Evolutionary conservation across 2,888 invertebrate genomes (phyloP).

Genomic region (Archaeoteleia sp.): DNA sequence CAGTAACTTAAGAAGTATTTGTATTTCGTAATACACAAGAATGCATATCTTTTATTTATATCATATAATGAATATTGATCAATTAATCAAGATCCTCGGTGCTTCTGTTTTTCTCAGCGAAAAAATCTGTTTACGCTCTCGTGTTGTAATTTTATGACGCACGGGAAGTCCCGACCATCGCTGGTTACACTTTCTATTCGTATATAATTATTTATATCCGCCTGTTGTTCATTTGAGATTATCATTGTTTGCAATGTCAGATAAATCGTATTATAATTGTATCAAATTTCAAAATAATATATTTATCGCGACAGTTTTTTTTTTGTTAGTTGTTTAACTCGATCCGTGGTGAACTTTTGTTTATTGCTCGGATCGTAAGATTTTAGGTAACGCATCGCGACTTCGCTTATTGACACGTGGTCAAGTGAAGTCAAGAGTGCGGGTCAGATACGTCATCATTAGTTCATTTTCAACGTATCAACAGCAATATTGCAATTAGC

Average conservation of each 20-base stretch:
- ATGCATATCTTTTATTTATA: too few relatives aligned
- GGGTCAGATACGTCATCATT: constrained; percentile 58
- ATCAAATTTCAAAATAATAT: not conserved
- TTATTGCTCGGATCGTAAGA: too few relatives aligned
- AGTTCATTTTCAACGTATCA: too few relatives aligned
- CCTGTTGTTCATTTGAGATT: constrained; percentile 1
- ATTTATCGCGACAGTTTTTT: too few relatives aligned
- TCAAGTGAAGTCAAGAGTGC: constrained; percentile 72
- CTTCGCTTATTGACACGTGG: constrained; percentile 70
- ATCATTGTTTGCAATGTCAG: not conserved
- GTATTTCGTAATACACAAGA: too few relatives aligned
- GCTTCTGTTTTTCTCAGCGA: constrained; percentile 21
- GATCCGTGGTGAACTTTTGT: too few relatives aligned
- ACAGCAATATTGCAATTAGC: too few relatives aligned
- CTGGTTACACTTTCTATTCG: constrained; percentile 31
- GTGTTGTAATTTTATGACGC: constrained; percentile 15
- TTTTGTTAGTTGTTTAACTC: too few relatives aligned
- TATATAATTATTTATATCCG: constrained; percentile 35
- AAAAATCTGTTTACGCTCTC: constrained; percentile 6
- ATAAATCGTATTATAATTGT: not conserved
- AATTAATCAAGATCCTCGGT: constrained; percentile 21
- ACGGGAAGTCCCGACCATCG: constrained; percentile 25
- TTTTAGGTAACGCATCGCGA: too few relatives aligned
- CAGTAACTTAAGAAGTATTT: too few relatives aligned
- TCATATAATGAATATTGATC: too few relatives aligned